phyloP scores from a whole-genome alignment of 1,140 invertebrate genomes.

The Akabosia matsudoensis region DNA sequence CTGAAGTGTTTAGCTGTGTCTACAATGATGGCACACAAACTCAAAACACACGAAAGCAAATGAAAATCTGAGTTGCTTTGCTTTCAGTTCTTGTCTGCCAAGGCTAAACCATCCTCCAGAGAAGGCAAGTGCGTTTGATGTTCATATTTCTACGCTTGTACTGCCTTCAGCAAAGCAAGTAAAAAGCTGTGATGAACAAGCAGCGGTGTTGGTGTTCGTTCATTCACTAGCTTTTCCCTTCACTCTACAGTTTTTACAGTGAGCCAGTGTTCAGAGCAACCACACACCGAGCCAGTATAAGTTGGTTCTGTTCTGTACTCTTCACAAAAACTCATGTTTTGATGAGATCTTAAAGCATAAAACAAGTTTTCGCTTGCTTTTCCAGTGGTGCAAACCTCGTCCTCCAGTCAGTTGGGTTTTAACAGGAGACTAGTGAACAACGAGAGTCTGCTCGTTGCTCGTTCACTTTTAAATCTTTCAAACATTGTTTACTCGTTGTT shows the following conservation, averaged over 20 bases:
- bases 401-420: conserved; percentile 42
- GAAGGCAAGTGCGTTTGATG: neutral
- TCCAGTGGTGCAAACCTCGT: conserved; percentile 1
- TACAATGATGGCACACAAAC: no score
- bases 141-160: neutral
- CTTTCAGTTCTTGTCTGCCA: no score
- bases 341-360: neutral
- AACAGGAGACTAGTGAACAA: conserved; percentile 36
- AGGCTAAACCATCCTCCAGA: no score
- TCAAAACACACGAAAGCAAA: no score
- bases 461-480: neutral
- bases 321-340: conserved; percentile 2
- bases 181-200: neutral
- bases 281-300: neutral
- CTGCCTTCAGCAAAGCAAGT: neutral
- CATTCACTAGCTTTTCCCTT: neutral
- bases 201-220: neutral
- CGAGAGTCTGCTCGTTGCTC: neutral
- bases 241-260: neutral
- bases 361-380: neutral
- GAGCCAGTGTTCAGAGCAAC: neutral
- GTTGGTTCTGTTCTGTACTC: neutral
- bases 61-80: no score
- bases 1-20: no score
- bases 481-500: neutral